Base-by-base conservation (phyloP, 1,140 invertebrate species). In the Calephelis virginiensis region DNA sequence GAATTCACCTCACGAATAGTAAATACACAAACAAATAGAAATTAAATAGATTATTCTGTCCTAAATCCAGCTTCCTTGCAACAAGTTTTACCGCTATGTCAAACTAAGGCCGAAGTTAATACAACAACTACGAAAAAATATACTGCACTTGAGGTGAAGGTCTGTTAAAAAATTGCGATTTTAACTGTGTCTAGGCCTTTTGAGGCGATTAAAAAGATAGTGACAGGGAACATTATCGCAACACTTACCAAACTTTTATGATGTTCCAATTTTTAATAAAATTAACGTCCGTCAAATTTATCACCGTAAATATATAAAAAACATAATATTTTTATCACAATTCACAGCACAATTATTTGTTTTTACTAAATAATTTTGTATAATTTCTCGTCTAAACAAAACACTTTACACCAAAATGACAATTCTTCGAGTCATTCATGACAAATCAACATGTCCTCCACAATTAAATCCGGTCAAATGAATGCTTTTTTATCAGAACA, bases 371-470 rank as follows among this genome's bases (percentile, higher is more conserved):
- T 74, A 90, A 85, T 90, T 89, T 89, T 84, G 85, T 85, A 79
- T 77, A 84, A 83, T 40, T 63, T 40, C 69, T 64, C 71, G 73
- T 83, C 83, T 82, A 90, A 87, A 89, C 85, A 90, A 85, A 86
- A 90, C 80, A 87, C 75, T 88, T 87, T 86, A 85, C 84, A 84
- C 88, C 79, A 85, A 90, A 83, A 86, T 90, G 86, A 88, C 85
- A 89, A 84, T 8, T 76, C 82, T 80, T 83, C 79, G 80, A 81
- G 83, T 86, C 76, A 81, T 79, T 86, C 82, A 80, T 89, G 86
- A 88, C 86, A 86, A 87, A 85, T 89, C 86, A 90, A 90, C 84
- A 90, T 90, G 88, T 90, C 88, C 70, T 85, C 86, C 85, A 80
- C 10, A 82, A 78, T 78, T 69, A 82, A 75, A 82, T 86, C 85